Conservation (phyloP, 30 jellyfish, hydroid and myxozoan genomes). For the Euphysa ruthae region DNA sequence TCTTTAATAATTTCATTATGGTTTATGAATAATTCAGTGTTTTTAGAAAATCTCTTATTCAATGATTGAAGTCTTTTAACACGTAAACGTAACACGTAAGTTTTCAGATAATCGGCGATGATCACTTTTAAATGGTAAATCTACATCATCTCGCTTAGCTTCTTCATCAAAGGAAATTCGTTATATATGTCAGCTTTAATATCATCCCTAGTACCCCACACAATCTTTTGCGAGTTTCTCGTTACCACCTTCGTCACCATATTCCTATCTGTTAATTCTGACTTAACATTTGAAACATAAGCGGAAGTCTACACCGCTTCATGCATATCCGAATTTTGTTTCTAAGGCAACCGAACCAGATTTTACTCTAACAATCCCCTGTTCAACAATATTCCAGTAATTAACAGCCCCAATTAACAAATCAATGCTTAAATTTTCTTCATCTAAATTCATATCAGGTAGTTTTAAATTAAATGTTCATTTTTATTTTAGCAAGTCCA, state of each 20-base stretch:
- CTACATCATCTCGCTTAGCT: constrained; percentile 21
- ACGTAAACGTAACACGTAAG: not conserved
- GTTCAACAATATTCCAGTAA: not conserved
- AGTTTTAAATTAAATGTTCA: not conserved
- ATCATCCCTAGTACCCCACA: no score
- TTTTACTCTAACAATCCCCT: not conserved
- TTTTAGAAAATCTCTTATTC: not conserved
- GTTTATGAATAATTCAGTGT: not conserved
- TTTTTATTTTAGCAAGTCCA: not conserved
- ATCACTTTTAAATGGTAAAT: constrained; percentile 21
- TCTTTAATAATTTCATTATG: not conserved
- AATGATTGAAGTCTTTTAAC: not conserved
- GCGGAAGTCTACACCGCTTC: not conserved
- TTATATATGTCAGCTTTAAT: no score
- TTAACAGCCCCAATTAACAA: constrained; percentile 1
- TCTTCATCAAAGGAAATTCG: constrained; percentile 10
- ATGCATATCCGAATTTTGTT: not conserved
- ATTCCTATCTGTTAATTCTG: not conserved
- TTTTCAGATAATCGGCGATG: constrained; percentile 25
- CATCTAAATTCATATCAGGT: not conserved
- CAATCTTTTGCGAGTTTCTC: no score
- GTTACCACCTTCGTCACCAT: no score
- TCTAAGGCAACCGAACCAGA: not conserved
- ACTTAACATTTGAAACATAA: not conserved
- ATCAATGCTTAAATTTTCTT: not conserved